Base-by-base conservation (phyloP, 2,888 invertebrate genomes). In the Torymus tubicola region DNA sequence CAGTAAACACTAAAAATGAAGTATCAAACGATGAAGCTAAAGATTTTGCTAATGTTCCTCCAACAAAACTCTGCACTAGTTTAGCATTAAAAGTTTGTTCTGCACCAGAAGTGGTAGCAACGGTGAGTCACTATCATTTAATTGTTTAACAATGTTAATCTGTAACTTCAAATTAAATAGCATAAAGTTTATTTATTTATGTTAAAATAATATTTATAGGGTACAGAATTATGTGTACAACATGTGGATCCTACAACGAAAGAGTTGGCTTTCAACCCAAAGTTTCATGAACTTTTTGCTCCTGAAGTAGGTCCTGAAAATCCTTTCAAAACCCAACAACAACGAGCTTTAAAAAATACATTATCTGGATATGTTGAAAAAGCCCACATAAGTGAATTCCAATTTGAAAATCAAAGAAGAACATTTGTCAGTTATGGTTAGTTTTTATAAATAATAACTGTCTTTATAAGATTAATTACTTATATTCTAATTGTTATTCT, bases 341-440 rank as follows among this genome's bases (percentile, higher is more conserved):
- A 97, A 92, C 94, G 93, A 83, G 96, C 98, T 0, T 92, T 93
- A 8, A 95, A 97, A 88, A 99, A 99, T 89, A 98, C 96, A 86
- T 92, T 99, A 13, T 95, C 99, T 0, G 99, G 99, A 0, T 98
- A 94, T 91, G 96, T 98, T 0, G 99, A 99, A 89, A 95, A 96
- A 83, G 98, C 99, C 0, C 97, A 99, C 90, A 95, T 99, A 70
- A 99, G 96, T 91, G 96, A 97, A 86, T 99, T 99, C 91, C 97
- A 98, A 87, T 99, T 99, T 93, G 99, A 99, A 91, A 97, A 97
- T 89, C 98, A 99, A 89, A 93, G 99, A 78, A 92, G 98, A 86
- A 99, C 98, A 18, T 99, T 99, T 90, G 94, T 95, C 57, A 98
- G 98, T 89, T 98, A 96, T 88, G 98, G 94, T 93, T n/a, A 14